These are phyloP conservation scores for Aricia agestis DNA, from an alignment of 1,140 invertebrate species.

Conservation along the genomic window DNA sequence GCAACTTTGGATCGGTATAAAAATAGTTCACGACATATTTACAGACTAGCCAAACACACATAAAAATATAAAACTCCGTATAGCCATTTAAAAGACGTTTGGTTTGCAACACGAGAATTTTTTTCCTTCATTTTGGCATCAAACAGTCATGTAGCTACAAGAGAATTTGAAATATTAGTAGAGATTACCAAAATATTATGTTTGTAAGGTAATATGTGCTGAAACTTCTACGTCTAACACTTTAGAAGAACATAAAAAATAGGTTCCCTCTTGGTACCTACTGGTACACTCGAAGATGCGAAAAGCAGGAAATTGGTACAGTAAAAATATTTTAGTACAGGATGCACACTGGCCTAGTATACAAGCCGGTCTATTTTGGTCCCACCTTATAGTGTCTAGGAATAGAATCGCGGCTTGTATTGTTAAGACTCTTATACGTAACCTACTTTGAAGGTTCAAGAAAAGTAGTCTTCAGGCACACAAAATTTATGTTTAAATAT, in stretches of 20 bases:
- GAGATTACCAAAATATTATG: no score
- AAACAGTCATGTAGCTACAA: no score
- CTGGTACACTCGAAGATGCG: not conserved
- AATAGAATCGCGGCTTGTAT: not conserved
- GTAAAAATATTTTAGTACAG: slow-evolving; percentile 3
- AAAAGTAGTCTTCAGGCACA: not conserved
- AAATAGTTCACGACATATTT: no score
- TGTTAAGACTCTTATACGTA: not conserved
- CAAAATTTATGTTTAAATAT: not conserved
- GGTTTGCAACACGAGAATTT: no score
- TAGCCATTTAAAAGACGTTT: no score
- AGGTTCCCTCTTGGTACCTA: no score
- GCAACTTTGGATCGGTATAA: no score
- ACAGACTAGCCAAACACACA: no score
- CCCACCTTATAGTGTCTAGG: not conserved
- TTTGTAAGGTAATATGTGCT: no score
- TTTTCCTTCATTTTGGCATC: no score
- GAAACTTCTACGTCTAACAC: not conserved
- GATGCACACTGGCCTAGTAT: not conserved
- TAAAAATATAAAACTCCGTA: no score
- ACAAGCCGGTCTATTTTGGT: slow-evolving; percentile 8
- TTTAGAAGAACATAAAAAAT: not conserved
- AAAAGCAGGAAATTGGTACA: not conserved
- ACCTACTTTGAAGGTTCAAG: not conserved
- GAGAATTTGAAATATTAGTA: no score